Percentiles rank a stretch among this genome's conserved stretches.
Evolutionary conservation across 2,797 vertebrate genomes (phyloP).

Genomic region (Triplophysa yarkandensis): DNA sequence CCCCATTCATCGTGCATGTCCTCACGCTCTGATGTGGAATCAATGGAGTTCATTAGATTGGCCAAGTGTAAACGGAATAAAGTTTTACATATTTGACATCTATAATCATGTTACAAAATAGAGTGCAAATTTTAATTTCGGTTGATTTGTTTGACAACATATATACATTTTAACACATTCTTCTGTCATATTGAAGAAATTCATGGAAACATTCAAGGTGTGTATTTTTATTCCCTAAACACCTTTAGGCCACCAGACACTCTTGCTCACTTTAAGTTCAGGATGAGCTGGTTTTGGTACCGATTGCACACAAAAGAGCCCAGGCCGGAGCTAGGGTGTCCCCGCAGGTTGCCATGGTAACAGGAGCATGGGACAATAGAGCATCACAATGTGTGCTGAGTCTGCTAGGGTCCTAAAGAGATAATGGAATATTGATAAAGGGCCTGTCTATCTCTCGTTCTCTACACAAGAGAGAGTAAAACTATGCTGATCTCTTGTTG

Average conservation of each 20-base stretch:
- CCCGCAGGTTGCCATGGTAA: constrained; percentile 16
- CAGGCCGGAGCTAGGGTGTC: constrained; percentile 14
- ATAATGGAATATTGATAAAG: constrained; percentile 37
- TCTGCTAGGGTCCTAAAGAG: constrained; percentile 22
- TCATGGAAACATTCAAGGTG: no score
- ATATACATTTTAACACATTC: no score
- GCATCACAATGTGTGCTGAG: constrained; percentile 15
- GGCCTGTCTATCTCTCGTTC: neutral
- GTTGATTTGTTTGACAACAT: no score
- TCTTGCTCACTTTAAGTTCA: neutral
- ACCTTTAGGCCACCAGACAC: neutral
- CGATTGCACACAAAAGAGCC: neutral
- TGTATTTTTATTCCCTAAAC: neutral
- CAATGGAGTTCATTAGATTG: no score
- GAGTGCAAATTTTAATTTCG: no score
- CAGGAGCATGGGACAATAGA: constrained; percentile 4
- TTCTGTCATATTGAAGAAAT: no score
- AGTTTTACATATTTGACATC: no score
- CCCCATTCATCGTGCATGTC: no score
- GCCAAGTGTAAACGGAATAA: no score
- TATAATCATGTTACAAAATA: no score
- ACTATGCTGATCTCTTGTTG: neutral
- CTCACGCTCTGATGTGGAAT: no score
- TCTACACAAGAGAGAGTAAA: no score
- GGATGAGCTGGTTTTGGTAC: neutral